Evolutionary conservation across 2,113 vertebrate genomes (phyloP), one percentile per base, ranked within the genome.

Genomic region (Brachirus orientalis): DNA sequence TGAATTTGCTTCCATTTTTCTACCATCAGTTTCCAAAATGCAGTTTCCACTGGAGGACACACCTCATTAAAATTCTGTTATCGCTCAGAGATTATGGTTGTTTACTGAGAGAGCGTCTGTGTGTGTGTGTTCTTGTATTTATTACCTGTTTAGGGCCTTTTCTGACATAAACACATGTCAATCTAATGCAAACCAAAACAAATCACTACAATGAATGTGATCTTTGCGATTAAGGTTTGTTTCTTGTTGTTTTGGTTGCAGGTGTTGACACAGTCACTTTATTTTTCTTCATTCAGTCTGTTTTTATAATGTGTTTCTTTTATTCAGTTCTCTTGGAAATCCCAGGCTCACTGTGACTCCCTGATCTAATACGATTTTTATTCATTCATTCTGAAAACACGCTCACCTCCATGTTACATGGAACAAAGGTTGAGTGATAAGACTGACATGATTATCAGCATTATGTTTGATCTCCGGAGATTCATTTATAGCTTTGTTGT

Each of bases 101-200:
- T 81, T 68, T 75, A 45, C 45, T 28, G 28, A 79, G 75, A 85
- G 79, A 56, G 67, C 18, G 53, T 57, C 56, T 47, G 48, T 43
- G 45, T 62, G 43, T 50, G 35, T 28, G 35, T 28, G 22, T 28
- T 28, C 22, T 28, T 28, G 22, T 28, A 28, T 28, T 28, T 28
- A 5, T 28, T 28, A 28, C 22, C 22, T 28, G 3, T 28, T 28
- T 28, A 4, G 28, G 28, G 28, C 1, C 28, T 28, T 28, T 28
- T 28, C 28, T 28, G 28, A 6, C 28, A 28, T 28, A 28, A 28
- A 28, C 46, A 70, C 18, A 52, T 58, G 36, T 50, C 48, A 72
- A 69, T 63, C 63, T 52, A 55, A 75, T n/a, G 54, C 68, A 84
- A 79, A 68, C 50, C 61, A 46, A 58, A 57, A 66, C 10, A 63